Base-by-base conservation (phyloP, 2,797 vertebrate genomes). In the Tokudaia muenninki region DNA sequence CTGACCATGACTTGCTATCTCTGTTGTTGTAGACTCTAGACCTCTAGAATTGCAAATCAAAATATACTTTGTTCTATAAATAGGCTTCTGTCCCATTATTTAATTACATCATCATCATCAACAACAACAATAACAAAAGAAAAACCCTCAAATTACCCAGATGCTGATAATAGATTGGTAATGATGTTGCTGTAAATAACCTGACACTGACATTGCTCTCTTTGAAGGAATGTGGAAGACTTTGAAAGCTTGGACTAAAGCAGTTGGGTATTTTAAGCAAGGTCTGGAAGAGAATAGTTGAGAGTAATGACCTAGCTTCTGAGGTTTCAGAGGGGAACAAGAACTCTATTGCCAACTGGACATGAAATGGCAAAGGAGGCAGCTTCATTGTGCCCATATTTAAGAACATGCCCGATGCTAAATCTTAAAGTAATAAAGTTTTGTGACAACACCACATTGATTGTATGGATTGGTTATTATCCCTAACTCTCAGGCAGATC, bases 171-270 rank as follows among this genome's bases (percentile, higher is more conserved):
- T 9, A 31, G 37, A 31, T 65, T 31, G 4, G 4, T 63, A 29
- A 34, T 34, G 41, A 2, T 61, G 55, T 2, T 84, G 16, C 4
- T 65, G 9, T 19, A 9, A 31, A 84, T 47, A 21, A 22, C 41
- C 0, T 6, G 16, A 7, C 5, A 22, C 2, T 12, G 16, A 13
- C 10, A 12, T 7, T 34, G 9, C 4, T 65, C 9, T 2, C 47
- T 63, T 29, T 47, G 5, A 47, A 47, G 17, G 17, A 84, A 12
- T 65, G 19, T 3, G 17, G 41, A 47, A 34, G 16, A 47, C 10
- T 34, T 65, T 65, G 41, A 47, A 84, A 47, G 29, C 31, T 22
- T 47, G 41, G 5, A 21, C 19, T 47, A 47, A 47, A 21, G 41
- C 9, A 65, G 26, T 29, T 65, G 37, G 59, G 12, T 63, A 26